Percentiles rank a stretch among this genome's conserved stretches.
Evolutionary conservation across 2,888 invertebrate genomes (phyloP).

Genomic region (Choreutis nemorana): DNA sequence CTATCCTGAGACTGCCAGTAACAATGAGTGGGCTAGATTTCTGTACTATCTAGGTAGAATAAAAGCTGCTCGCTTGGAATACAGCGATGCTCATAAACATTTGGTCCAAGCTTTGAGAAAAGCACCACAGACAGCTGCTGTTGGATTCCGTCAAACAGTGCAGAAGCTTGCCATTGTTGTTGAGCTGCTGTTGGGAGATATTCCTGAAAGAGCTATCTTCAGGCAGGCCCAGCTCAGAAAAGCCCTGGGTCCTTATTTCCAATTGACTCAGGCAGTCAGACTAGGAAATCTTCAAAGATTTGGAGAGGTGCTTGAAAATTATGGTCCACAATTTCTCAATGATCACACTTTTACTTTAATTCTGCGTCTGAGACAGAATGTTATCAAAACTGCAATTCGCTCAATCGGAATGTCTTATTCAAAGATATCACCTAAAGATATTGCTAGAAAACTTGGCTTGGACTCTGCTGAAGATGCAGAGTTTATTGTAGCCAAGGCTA

Average conservation of each 20-base stretch:
- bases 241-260: conserved; percentile 94
- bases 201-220: conserved; percentile 96
- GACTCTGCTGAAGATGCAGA: conserved; percentile 98
- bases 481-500: conserved; percentile 98
- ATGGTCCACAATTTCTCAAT: conserved; percentile 88
- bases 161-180: conserved; percentile 96
- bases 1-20: conserved; percentile 96
- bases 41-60: conserved; percentile 97
- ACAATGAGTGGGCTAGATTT: conserved; percentile 98
- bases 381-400: conserved; percentile 97
- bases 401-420: conserved; percentile 97
- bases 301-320: conserved; percentile 90
- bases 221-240: conserved; percentile 89
- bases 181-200: conserved; percentile 94
- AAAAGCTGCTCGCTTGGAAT: conserved; percentile 97
- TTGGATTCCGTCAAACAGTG: conserved; percentile 97
- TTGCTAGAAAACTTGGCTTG: conserved; percentile 91
- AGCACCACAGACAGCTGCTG: conserved; percentile 97
- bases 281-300: conserved; percentile 94
- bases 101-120: conserved; percentile 94
- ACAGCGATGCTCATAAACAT: conserved; percentile 97
- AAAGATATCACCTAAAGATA: conserved; percentile 92
- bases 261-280: conserved; percentile 95
- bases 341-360: conserved; percentile 98
- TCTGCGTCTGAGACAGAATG: conserved; percentile 95